Percentiles rank a stretch among this genome's conserved stretches.
phyloP scores from a whole-genome alignment of 2,797 vertebrate genomes.

The Lepus townsendii region DNA sequence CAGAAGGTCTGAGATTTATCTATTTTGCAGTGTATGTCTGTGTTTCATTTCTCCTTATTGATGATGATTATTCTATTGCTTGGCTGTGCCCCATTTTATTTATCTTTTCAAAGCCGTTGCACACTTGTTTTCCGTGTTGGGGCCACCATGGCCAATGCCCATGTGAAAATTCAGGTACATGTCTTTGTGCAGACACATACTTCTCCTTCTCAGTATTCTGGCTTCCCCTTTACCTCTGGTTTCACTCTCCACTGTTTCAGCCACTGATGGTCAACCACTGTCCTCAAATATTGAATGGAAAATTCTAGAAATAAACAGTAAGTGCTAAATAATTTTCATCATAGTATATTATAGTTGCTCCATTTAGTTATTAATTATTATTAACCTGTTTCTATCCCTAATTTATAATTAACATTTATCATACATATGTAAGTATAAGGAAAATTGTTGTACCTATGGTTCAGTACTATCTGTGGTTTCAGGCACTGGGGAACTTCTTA shows the following conservation, averaged over 20 bases:
- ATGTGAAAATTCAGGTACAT: background rate
- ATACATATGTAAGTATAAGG: too few species aligned
- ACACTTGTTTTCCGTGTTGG: background rate
- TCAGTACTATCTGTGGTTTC: background rate
- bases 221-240: background rate
- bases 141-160: background rate
- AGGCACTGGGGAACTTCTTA: too few species aligned
- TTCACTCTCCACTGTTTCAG: background rate
- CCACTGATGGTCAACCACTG: background rate
- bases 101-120: background rate
- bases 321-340: background rate
- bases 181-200: background rate
- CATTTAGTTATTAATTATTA: background rate
- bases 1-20: background rate
- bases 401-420: background rate
- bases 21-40: rapidly evolving
- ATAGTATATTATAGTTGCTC: background rate
- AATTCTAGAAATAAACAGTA: background rate
- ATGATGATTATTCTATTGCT: background rate
- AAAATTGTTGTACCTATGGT: background rate
- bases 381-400: too few species aligned
- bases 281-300: background rate
- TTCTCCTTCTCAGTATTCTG: background rate
- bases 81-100: background rate
- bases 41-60: background rate